These are phyloP conservation scores for Hiodon alosoides DNA, from an alignment of 2,113 vertebrate genomes.

Conservation along the genomic window DNA sequence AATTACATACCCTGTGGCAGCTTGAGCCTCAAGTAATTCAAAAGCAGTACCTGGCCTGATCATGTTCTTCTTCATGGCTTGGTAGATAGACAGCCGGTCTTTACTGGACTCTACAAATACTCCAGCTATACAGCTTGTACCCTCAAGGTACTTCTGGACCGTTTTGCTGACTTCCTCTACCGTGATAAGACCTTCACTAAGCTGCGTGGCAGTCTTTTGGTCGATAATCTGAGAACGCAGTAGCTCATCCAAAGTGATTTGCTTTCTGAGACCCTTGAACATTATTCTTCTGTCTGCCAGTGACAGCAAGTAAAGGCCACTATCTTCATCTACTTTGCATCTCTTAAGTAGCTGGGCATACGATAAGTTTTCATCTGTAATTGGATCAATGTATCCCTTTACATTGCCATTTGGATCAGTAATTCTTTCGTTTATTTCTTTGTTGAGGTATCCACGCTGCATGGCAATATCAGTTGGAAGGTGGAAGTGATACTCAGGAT, in stretches of 20 bases:
- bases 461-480: conserved; percentile 81
- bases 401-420: conserved; percentile 60
- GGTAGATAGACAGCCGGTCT: conserved; percentile 90
- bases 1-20: conserved; percentile 87
- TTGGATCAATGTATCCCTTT: conserved; percentile 81
- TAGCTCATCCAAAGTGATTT: conserved; percentile 87
- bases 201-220: conserved; percentile 67
- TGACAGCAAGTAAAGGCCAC: conserved; percentile 70
- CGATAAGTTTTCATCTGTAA: conserved; percentile 78
- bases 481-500: conserved; percentile 85
- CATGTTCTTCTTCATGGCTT: conserved; percentile 98
- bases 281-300: conserved; percentile 76
- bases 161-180: conserved; percentile 77
- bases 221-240: conserved; percentile 82
- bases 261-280: conserved; percentile 86
- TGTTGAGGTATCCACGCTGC: conserved; percentile 84
- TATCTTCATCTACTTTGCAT: conserved; percentile 71
- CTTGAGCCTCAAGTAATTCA: conserved; percentile 90
- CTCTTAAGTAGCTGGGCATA: conserved; percentile 82
- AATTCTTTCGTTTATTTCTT: conserved; percentile 75
- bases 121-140: conserved; percentile 88
- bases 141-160: conserved; percentile 84
- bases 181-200: conserved; percentile 79
- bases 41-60: conserved; percentile 95
- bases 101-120: conserved; percentile 84